Evolutionary conservation across 2,113 vertebrate species (phyloP).

Genomic region (Mustela nigripes): DNA sequence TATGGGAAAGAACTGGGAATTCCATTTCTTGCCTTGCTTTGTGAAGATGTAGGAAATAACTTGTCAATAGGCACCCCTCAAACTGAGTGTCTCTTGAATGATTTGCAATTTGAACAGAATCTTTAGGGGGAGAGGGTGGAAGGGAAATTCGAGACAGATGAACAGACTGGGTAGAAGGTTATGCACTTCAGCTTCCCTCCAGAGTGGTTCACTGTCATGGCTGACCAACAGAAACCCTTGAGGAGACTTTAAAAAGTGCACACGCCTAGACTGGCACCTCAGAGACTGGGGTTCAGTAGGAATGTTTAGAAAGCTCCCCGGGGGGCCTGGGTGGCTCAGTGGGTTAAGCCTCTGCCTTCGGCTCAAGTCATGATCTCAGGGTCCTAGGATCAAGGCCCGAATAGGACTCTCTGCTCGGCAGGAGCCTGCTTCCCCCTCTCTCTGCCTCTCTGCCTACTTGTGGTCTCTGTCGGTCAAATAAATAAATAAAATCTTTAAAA

Average conservation of each 20-base stretch:
- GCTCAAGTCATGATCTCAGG: too few relatives aligned
- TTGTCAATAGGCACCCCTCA: not conserved
- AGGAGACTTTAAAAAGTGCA: not conserved
- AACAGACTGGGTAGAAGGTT: not conserved
- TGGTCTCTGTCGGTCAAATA: too few relatives aligned
- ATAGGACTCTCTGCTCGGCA: too few relatives aligned
- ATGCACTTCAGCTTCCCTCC: not conserved
- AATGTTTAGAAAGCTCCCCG: not conserved
- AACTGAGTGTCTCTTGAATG: not conserved
- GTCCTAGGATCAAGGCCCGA: too few relatives aligned
- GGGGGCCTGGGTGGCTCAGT: too few relatives aligned
- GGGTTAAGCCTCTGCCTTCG: too few relatives aligned
- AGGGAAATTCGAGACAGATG: not conserved
- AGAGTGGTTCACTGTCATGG: not conserved
- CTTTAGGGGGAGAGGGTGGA: not conserved
- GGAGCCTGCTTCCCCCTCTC: too few relatives aligned
- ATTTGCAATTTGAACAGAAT: not conserved
- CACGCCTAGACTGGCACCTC: not conserved
- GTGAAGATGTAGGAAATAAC: not conserved
- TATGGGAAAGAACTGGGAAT: not conserved
- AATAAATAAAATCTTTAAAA: too few relatives aligned
- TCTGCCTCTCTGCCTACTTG: too few relatives aligned
- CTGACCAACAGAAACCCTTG: not conserved
- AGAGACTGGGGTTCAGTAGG: not conserved
- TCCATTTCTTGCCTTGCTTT: slow-evolving; percentile 26